Conservation (phyloP, 2,888 invertebrate species). For the Xiphydria camelus region DNA sequence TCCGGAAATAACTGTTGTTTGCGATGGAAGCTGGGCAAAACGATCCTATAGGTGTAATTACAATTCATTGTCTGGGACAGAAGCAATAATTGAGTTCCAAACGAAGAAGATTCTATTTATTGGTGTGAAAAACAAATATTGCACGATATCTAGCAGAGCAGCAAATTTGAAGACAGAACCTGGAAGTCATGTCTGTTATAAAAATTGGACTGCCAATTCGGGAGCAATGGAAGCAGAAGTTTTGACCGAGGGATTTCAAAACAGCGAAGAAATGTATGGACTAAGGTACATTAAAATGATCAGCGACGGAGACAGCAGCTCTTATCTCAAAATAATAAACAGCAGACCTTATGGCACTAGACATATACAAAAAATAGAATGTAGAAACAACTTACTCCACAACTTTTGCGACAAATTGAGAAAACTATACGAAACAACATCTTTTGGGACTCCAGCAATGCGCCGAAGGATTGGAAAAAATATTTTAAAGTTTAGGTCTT, state of each 20-base stretch:
- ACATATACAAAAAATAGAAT: slow-evolving; percentile 21
- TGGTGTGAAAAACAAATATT: slow-evolving; percentile 5
- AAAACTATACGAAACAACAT: no score
- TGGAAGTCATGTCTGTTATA: slow-evolving; percentile 1
- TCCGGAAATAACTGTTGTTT: slow-evolving; percentile 21
- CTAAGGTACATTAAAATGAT: slow-evolving; percentile 12
- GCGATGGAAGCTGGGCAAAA: slow-evolving; percentile 25
- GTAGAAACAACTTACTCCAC: slow-evolving; percentile 12
- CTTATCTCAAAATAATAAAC: slow-evolving; percentile 11
- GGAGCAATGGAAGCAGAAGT: slow-evolving; percentile 13
- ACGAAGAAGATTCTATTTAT: slow-evolving; percentile 1
- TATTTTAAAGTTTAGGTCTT: no score
- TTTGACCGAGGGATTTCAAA: slow-evolving; percentile 12
- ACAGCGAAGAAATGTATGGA: slow-evolving; percentile 14
- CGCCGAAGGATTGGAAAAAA: no score
- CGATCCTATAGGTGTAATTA: slow-evolving; percentile 23
- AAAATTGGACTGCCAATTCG: slow-evolving; percentile 10
- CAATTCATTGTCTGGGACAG: slow-evolving; percentile 21
- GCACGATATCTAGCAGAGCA: slow-evolving; percentile 10
- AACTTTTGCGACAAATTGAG: no score
- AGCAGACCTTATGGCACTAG: slow-evolving; percentile 19
- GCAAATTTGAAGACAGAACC: not conserved
- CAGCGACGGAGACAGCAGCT: slow-evolving; percentile 18
- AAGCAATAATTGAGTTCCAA: slow-evolving; percentile 15
- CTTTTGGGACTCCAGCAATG: no score